A percentile compares a stretch with the other conserved stretches of the same genome.
phyloP scores from a whole-genome alignment of 2,113 vertebrate species.

The Cinclus cinclus region DNA sequence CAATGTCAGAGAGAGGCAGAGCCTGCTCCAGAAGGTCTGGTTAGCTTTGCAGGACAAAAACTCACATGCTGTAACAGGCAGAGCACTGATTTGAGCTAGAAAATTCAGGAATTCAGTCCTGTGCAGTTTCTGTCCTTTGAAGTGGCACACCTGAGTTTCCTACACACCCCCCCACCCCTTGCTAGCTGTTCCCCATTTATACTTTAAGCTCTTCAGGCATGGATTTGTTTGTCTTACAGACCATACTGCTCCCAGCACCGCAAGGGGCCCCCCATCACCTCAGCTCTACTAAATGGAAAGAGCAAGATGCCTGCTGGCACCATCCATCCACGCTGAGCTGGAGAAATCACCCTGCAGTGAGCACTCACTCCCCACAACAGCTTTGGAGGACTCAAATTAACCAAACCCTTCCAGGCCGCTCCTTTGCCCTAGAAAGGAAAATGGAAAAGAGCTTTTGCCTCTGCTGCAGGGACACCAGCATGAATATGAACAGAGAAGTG shows the following conservation, averaged over 20 bases:
- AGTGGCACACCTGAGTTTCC: background rate
- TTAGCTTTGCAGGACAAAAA: background rate
- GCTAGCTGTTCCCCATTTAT: constrained; percentile 17
- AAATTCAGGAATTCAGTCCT: background rate
- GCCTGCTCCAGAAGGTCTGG: background rate
- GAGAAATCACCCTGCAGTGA: background rate
- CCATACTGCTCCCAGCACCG: background rate
- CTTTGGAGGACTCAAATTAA: background rate
- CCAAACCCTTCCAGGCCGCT: background rate
- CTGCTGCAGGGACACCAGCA: background rate
- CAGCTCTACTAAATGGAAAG: background rate
- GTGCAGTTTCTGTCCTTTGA: background rate
- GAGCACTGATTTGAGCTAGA: background rate
- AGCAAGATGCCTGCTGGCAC: constrained; percentile 37
- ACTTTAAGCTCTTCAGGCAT: constrained; percentile 46
- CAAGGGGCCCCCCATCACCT: constrained; percentile 12
- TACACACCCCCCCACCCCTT: background rate
- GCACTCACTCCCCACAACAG: background rate
- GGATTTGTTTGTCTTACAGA: constrained; percentile 33
- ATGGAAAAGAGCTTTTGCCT: background rate
- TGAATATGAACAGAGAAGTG: background rate
- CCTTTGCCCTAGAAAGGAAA: background rate
- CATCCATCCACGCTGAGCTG: background rate
- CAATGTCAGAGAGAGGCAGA: background rate
- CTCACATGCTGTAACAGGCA: background rate